Base-by-base conservation (phyloP, 2,888 invertebrate genomes). In the Craniophora ligustri region DNA sequence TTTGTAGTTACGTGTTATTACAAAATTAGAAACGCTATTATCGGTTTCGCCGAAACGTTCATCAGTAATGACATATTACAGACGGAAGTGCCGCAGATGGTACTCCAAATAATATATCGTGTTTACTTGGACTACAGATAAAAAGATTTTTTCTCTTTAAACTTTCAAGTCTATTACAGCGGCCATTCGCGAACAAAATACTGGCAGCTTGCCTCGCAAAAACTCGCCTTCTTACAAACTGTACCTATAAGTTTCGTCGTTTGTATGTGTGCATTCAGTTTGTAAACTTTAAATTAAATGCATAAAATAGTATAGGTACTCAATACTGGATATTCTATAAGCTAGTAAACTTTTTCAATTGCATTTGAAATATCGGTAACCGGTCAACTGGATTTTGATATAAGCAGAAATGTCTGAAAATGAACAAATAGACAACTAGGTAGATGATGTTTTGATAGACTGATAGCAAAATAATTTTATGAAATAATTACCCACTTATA, bases 21-120 rank as follows among this genome's bases (percentile, higher is more conserved):
- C 57, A 58, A 44, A 61, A 70, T 73, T 70, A 67, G 70, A 67
- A 13, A 56, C 19, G 67, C 56, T 50, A 53, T 60, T 54, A 72
- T 42, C 44, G 51, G 54, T 51, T 51, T 45, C 36, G 45, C 32
- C 15, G 54, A 50, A 57, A 47, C 39, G 56, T 57, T 44, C n/a
- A 45, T 55, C 30, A 42, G 51, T 62, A 46, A 57, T 51, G 65
- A 58, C 58, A 64, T 40, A 42, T 30, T 48, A 30, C 32, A 40
- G 21, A 39, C 11, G 36, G 44, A 48, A 67, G 35, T 40, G 14
- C 28, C 46, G 40, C 67, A 54, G 42, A 60, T 67, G 63, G 44
- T 50, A 32, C 36, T 30, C 26, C 5, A 23, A n/a, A 7, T 19
- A 21, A 32, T 26, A 14, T 34, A 16, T 30, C 21, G 30, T 34